Base-by-base conservation (phyloP, 2,888 invertebrate species). In the Andricus quercusramuli region DNA sequence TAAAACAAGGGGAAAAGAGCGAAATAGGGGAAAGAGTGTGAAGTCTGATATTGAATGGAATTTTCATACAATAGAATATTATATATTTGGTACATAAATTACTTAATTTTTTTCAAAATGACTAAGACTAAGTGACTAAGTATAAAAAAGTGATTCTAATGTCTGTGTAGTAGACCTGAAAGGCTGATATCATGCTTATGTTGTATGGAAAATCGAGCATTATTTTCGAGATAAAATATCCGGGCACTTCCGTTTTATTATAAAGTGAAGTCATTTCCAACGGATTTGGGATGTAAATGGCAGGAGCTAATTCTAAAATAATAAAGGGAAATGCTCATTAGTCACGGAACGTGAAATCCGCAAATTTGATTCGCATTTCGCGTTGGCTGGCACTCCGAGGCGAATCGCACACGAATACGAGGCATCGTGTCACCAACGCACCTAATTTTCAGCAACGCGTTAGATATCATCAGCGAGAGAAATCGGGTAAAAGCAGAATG, bases 381-480 rank as follows among this genome's bases (percentile, higher is more conserved):
- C 17, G 47, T 41, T 70, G 51, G 47, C 51, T 70, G 70, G 51
- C 70, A 70, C 29, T 51, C 20, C 51, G 11, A 29, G 9, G 51
- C 47, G 29, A 70, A 70, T 70, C 51, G 47, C 47, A 29, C 70
- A 32, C 70, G 70, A 70, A 51, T 70, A 70, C 70, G 25, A 20
- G 51, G 70, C 29, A 15, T 51, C 29, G 17, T 51, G 51, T 51
- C 70, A 70, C 29, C 70, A 70, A 51, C 20, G 51, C 51, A 20
- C 74, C 74, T 74, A 56, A 74, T 74, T 74, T 74, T 74, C 32
- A 70, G 74, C 51, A 32, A 74, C 20, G 74, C 32, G 74, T 56
- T n/a, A 74, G 74, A 32, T 56, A 74, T 74, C 56, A 74, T 56
- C 74, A 74, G n/a, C 51, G 56, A 74, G 56, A 32, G 74, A 29